These are phyloP conservation scores for Dioctria rufipes DNA, from an alignment of 2,888 invertebrate species.

Conservation along the genomic window DNA sequence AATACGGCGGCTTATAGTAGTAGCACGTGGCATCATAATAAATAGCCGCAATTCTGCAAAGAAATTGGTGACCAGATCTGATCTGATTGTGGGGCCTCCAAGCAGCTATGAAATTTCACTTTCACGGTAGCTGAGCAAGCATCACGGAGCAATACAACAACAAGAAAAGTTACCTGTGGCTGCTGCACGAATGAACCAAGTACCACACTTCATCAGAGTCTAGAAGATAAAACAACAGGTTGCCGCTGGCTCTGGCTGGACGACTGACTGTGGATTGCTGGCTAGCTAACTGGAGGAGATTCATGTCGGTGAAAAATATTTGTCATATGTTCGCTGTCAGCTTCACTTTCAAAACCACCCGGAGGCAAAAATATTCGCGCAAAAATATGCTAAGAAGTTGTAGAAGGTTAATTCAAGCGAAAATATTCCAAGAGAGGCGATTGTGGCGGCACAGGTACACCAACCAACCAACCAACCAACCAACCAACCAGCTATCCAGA, in stretches of 20 bases:
- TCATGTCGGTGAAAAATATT: conserved; percentile 25
- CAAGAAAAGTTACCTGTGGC: neutral
- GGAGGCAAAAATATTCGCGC: conserved; percentile 24
- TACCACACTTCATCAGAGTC: neutral
- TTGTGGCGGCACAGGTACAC: conserved; percentile 19
- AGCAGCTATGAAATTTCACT: conserved; percentile 44
- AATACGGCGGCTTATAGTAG: neutral
- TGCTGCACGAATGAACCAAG: neutral
- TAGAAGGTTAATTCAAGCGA: conserved; percentile 44
- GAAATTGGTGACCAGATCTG: conserved; percentile 10
- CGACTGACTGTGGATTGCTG: too few relatives aligned
- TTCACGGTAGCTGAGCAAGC: conserved; percentile 47
- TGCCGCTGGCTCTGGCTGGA: conserved; percentile 8
- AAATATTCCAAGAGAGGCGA: conserved; percentile 40
- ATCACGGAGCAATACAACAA: neutral
- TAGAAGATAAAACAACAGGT: conserved; percentile 42
- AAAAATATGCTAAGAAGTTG: conserved; percentile 29
- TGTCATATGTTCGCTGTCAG: conserved; percentile 48
- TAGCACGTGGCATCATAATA: conserved; percentile 6
- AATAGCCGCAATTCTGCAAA: neutral
- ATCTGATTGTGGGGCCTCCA: conserved; percentile 2
- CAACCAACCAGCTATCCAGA: too few relatives aligned
- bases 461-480: neutral
- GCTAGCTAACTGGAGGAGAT: neutral
- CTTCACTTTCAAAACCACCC: conserved; percentile 47